A percentile compares a stretch with the other conserved stretches of the same genome.
phyloP scores from a whole-genome alignment of 2,797 vertebrate species.

The Enoplosus armatus region DNA sequence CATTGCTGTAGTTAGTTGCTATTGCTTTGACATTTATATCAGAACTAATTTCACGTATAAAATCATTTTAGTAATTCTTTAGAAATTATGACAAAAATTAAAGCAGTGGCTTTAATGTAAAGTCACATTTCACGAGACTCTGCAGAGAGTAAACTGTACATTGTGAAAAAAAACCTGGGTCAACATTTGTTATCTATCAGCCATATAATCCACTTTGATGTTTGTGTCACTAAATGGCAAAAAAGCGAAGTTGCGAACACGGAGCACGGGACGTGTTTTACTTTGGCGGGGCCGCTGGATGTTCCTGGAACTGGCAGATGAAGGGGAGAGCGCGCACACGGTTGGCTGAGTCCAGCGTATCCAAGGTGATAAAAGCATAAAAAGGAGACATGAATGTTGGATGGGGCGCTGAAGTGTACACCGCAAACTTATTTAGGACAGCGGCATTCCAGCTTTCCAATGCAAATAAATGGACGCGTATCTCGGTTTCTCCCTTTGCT shows the following conservation, averaged over 20 bases:
- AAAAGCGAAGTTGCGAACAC: constrained; percentile 57
- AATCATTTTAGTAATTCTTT: neutral
- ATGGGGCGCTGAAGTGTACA: constrained; percentile 80
- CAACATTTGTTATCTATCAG: constrained; percentile 56
- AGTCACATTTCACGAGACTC: neutral
- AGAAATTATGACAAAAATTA: neutral
- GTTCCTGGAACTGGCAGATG: constrained; percentile 78
- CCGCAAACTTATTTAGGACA: constrained; percentile 83
- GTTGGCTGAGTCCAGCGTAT: constrained; percentile 78
- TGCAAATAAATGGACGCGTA: constrained; percentile 78
- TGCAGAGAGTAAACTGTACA: neutral
- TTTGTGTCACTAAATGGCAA: constrained; percentile 77
- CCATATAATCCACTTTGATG: constrained; percentile 59
- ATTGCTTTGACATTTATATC: neutral
- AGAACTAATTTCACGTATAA: neutral
- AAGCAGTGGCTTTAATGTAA: neutral
- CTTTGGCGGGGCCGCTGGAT: constrained; percentile 69
- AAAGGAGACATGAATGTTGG: constrained; percentile 87
- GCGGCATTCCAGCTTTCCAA: constrained; percentile 70
- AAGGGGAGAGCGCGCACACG: constrained; percentile 62
- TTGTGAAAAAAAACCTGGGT: constrained; percentile 9
- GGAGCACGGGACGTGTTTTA: constrained; percentile 67
- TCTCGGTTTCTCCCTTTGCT: constrained; percentile 57
- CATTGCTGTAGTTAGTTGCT: neutral
- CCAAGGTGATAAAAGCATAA: constrained; percentile 90